Evolutionary conservation across 2,888 invertebrate genomes (phyloP).

Genomic region (Caradrina clavipalpis): DNA sequence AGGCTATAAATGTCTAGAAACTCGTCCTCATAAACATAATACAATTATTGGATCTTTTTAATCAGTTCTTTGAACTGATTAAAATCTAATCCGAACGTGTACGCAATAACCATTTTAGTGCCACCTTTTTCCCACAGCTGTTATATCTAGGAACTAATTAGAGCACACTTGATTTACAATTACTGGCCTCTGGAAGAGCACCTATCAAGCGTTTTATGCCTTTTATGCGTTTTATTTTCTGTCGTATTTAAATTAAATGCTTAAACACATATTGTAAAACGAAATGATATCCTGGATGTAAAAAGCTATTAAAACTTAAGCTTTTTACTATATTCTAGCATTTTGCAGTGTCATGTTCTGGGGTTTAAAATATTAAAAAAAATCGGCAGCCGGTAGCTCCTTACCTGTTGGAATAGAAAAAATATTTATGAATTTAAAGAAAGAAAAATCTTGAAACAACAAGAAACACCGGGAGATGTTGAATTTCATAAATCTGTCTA

Average conservation of each 20-base stretch:
- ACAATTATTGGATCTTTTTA: conserved; percentile 56
- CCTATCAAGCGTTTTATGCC: conserved; percentile 26
- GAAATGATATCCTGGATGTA: conserved; percentile 14
- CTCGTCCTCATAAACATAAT: conserved; percentile 63
- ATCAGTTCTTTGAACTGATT: conserved; percentile 48
- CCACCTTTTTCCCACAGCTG: conserved; percentile 53
- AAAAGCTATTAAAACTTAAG: conserved; percentile 12
- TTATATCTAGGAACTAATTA: conserved; percentile 58
- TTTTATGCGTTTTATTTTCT: no score
- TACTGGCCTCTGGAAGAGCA: conserved; percentile 5
- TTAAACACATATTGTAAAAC: conserved; percentile 23
- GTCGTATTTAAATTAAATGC: conserved; percentile 29
- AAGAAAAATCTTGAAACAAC: no score
- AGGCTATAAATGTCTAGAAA: conserved; percentile 54
- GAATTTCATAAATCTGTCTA: no score
- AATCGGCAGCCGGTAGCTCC: background rate
- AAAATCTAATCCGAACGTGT: conserved; percentile 46
- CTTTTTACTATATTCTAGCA: conserved; percentile 4
- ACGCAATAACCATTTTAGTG: conserved; percentile 60
- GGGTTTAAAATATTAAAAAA: conserved; percentile 3
- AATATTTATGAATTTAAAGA: no score
- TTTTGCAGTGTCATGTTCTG: conserved; percentile 2
- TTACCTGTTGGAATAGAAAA: no score
- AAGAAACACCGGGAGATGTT: no score
- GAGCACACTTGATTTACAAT: conserved; percentile 34